phyloP scores from a whole-genome alignment of 2,888 invertebrate genomes.

The Mantis religiosa region DNA sequence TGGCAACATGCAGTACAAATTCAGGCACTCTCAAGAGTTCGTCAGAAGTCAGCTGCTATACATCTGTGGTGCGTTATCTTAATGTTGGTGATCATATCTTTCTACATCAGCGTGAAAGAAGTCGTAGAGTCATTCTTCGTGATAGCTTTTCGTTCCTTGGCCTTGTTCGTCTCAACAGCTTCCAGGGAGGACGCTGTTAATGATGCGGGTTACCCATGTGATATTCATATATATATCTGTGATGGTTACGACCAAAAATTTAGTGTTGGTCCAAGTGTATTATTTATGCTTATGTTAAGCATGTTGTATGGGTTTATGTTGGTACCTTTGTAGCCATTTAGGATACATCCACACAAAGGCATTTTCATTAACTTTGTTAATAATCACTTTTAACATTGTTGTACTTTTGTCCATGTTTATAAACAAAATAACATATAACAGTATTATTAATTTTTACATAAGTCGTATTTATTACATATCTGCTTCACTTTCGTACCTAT shows the following conservation, averaged over 20 bases:
- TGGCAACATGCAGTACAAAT: conserved; percentile 24
- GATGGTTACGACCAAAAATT: background rate
- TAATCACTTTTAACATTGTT: too few relatives aligned
- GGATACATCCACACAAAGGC: too few relatives aligned
- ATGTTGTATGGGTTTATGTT: too few relatives aligned
- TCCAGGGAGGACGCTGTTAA: background rate
- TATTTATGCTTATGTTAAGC: too few relatives aligned
- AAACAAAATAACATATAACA: too few relatives aligned
- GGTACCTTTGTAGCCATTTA: too few relatives aligned
- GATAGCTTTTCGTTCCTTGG: conserved; percentile 30
- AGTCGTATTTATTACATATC: too few relatives aligned
- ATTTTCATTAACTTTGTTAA: too few relatives aligned
- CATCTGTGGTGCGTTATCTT: conserved; percentile 36
- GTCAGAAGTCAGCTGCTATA: conserved; percentile 42
- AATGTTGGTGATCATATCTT: conserved; percentile 24
- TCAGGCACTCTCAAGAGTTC: conserved; percentile 28
- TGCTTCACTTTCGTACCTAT: too few relatives aligned
- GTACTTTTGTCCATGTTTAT: too few relatives aligned
- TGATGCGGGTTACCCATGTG: background rate
- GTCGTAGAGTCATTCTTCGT: conserved; percentile 22
- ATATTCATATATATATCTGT: background rate
- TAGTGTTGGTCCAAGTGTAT: too few relatives aligned
- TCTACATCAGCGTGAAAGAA: conserved; percentile 28
- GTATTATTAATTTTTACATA: too few relatives aligned
- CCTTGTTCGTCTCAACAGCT: conserved; percentile 20